phyloP scores from a whole-genome alignment of 2,888 invertebrate species.

The Deilephila elpenor region DNA sequence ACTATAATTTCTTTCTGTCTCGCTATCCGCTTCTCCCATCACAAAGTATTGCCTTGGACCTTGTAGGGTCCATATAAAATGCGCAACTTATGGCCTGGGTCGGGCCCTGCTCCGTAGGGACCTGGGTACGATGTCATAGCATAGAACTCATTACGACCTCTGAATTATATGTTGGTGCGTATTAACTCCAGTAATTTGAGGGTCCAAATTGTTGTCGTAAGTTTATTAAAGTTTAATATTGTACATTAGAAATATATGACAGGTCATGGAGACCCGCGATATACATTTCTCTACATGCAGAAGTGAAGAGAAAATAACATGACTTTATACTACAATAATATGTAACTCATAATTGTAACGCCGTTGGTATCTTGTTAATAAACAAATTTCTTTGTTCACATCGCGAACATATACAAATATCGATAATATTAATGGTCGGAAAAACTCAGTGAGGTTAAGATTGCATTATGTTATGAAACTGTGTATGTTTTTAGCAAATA shows the following conservation, averaged over 20 bases:
- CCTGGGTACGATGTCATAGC: constrained; percentile 13
- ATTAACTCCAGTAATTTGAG: constrained; percentile 6
- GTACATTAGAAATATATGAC: not conserved
- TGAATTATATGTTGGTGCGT: constrained; percentile 2
- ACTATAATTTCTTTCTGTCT: not conserved
- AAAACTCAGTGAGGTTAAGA: no score
- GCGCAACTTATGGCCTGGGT: constrained; percentile 32
- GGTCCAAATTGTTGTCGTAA: not conserved
- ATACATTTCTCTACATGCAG: no score
- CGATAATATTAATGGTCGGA: no score
- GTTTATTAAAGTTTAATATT: not conserved
- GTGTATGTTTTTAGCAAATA: no score
- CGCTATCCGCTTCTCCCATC: not conserved
- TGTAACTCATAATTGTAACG: no score
- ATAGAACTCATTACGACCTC: constrained; percentile 28
- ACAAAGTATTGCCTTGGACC: not conserved
- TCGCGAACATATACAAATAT: no score
- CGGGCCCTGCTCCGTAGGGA: constrained; percentile 26
- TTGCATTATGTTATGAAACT: no score
- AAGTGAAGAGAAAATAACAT: no score
- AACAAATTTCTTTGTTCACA: no score
- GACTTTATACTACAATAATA: no score
- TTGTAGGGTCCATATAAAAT: constrained; percentile 29
- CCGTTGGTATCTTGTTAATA: no score
- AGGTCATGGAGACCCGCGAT: no score